These are phyloP conservation scores for Epinotia bilunana DNA, from an alignment of 2,888 invertebrate species.

Conservation along the genomic window DNA sequence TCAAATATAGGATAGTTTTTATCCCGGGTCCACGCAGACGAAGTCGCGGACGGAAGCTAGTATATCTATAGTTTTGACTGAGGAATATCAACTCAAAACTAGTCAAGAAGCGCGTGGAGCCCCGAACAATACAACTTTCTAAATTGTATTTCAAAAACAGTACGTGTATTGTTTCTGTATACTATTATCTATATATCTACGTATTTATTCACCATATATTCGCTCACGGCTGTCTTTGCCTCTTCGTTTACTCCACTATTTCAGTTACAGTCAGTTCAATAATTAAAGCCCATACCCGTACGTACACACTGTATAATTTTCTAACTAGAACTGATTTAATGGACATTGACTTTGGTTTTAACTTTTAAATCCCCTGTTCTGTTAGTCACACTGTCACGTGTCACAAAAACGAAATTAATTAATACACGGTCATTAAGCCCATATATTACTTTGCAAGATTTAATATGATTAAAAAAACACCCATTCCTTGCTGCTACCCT, in stretches of 20 bases:
- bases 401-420: slow-evolving; percentile 27
- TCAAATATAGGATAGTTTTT: no score
- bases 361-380: neutral
- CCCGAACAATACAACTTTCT: no score
- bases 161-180: no score
- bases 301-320: neutral
- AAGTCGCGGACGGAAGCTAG: no score
- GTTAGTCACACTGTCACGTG: slow-evolving; percentile 9
- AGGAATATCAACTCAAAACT: no score
- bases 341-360: neutral
- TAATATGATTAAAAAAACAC: slow-evolving; percentile 16
- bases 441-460: slow-evolving; percentile 16
- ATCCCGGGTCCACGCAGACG: no score
- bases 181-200: no score
- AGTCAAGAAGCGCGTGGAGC: no score
- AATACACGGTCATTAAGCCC: slow-evolving; percentile 30
- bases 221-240: no score
- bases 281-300: neutral
- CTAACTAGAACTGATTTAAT: neutral
- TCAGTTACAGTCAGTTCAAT: neutral
- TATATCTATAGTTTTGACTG: no score
- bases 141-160: no score
- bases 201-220: no score
- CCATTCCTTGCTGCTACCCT: slow-evolving; percentile 29
- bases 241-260: neutral